Percentiles rank a stretch among this genome's conserved stretches.
These are phyloP conservation scores for Phalera bucephala DNA, from an alignment of 2,888 invertebrate species.

Conservation along the genomic window DNA sequence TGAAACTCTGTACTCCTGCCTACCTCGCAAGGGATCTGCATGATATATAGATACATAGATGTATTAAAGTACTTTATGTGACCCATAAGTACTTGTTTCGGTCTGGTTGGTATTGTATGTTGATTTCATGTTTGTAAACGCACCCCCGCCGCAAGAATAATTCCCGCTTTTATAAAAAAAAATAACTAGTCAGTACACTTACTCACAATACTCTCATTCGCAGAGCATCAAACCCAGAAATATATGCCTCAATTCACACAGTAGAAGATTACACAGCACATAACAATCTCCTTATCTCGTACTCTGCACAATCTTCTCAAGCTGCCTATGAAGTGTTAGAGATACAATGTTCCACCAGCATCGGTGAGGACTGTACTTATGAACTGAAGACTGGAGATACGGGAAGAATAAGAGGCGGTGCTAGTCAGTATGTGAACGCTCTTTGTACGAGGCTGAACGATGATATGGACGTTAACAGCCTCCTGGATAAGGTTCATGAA, in stretches of 20 bases:
- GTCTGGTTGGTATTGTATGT: too few species aligned
- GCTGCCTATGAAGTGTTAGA: slow-evolving; percentile 70
- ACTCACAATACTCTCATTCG: too few species aligned
- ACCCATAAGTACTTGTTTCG: too few species aligned
- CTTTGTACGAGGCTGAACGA: slow-evolving; percentile 65
- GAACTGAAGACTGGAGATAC: slow-evolving; percentile 60
- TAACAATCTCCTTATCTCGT: slow-evolving; percentile 67
- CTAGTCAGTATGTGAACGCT: slow-evolving; percentile 68
- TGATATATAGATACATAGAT: too few species aligned
- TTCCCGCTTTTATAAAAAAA: too few species aligned
- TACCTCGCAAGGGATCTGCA: too few species aligned
- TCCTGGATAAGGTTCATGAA: slow-evolving; percentile 75
- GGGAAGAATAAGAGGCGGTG: slow-evolving; percentile 53
- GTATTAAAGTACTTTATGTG: too few species aligned
- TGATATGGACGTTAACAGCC: slow-evolving; percentile 62
- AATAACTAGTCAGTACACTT: too few species aligned
- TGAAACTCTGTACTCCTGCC: too few species aligned
- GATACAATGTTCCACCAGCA: slow-evolving; percentile 62
- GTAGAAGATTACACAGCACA: slow-evolving; percentile 61
- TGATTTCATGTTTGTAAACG: too few species aligned
- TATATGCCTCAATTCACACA: slow-evolving; percentile 47
- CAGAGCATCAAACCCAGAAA: slow-evolving; percentile 54
- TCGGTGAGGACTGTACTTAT: slow-evolving; percentile 56
- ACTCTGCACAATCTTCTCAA: slow-evolving; percentile 60
- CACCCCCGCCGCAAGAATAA: too few species aligned